These are phyloP conservation scores for Prionailurus bengalensis DNA, from an alignment of 2,113 vertebrate genomes.

Conservation along the genomic window DNA sequence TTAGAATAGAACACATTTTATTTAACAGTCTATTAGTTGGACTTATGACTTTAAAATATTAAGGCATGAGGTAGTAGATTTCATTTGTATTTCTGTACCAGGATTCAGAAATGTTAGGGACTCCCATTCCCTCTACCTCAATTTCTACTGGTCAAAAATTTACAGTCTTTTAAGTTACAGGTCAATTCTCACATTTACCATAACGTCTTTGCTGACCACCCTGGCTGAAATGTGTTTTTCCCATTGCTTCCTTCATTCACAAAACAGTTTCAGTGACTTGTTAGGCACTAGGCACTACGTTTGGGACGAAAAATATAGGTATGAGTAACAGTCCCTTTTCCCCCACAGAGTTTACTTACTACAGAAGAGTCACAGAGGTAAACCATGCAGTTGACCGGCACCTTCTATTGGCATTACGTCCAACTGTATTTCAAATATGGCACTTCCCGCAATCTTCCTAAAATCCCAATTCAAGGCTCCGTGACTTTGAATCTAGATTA, in stretches of 20 bases:
- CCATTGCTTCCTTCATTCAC: neutral
- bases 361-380: neutral
- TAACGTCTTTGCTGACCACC: neutral
- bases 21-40: slow-evolving; percentile 52
- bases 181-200: neutral
- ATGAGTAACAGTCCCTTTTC: neutral
- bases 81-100: neutral
- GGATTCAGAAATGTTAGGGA: neutral
- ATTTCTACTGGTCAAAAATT: neutral
- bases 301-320: neutral
- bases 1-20: slow-evolving; percentile 48
- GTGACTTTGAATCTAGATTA: neutral
- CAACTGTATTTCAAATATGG: neutral
- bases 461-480: neutral
- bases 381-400: neutral
- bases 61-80: neutral
- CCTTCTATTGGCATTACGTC: neutral
- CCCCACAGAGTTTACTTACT: neutral
- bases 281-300: neutral
- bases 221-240: neutral
- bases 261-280: neutral
- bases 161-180: neutral
- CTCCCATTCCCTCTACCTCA: neutral
- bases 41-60: slow-evolving; percentile 65
- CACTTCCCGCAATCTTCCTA: neutral